Evolutionary conservation across 2,113 vertebrate species (phyloP), one percentile per base, ranked within the genome.

Genomic region (Lophius piscatorius): DNA sequence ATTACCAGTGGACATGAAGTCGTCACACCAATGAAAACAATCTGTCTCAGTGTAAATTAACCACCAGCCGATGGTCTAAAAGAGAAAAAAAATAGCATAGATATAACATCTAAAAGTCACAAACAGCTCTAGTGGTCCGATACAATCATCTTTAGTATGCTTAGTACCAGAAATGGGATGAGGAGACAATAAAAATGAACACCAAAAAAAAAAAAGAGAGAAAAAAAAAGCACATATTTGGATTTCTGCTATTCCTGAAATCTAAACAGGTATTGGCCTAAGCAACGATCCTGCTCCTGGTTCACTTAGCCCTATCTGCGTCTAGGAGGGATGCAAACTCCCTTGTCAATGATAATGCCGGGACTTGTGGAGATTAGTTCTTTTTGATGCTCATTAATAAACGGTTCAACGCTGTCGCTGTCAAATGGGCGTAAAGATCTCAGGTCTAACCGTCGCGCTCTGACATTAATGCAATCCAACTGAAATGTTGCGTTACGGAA

Each of bases 91-190:
- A 75, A 22, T 73, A 80, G 76, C 80, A 77, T 74, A 84, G 80
- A 74, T 83, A 86, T 70, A 85, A 90, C 70, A 81, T 80, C 74
- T 83, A 78, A 82, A 86, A 87, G 76, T 86, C 75, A 82, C 82
- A 74, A 89, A 88, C 84, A 87, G 81, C 80, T 89, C 81, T 87
- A 89, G 88, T 88, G 87, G 90, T 88, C 88, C 78, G 80, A 89
- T 87, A 91, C 90, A 89, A 91, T 90, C 87, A 85, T 89, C 83
- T 89, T 89, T 82, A 91, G 86, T 81, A 88, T 85, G 84, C 75
- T 81, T 82, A 88, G 86, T 84, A 89, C 86, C 82, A 84, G 74
- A 88, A 80, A 85, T 67, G 67, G 75, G 81, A 79, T 80, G 73
- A 80, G 54, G 48, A 77, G 70, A 84, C 64, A 41, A 80, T 22